Evolutionary conservation across 2,797 vertebrate genomes (phyloP).

Genomic region (Notolabrus celidotus): DNA sequence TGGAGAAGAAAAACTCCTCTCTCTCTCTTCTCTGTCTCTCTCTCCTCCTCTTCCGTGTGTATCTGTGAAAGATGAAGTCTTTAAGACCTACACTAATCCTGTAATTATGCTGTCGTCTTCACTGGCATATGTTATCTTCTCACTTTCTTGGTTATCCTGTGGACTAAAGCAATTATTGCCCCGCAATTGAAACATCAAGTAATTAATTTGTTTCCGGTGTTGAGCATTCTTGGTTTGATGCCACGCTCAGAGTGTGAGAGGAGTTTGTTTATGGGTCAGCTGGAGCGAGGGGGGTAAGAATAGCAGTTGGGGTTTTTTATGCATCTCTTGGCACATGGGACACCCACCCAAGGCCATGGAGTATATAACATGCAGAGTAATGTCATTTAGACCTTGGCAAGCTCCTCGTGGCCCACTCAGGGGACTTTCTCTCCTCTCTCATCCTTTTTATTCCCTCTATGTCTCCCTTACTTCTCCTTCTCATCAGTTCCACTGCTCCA

Average conservation of each 20-base stretch:
- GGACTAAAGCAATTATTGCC: conserved; percentile 82
- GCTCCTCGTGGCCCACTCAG: conserved; percentile 77
- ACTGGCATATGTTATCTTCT: conserved; percentile 84
- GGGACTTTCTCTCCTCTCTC: conserved; percentile 75
- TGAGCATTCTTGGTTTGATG: conserved; percentile 89
- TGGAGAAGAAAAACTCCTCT: conserved; percentile 31
- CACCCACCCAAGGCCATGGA: conserved; percentile 79
- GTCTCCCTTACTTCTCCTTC: conserved; percentile 60
- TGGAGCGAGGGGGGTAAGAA: conserved; percentile 85
- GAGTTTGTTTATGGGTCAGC: conserved; percentile 87
- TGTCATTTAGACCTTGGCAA: conserved; percentile 86
- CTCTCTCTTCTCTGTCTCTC: conserved; percentile 8
- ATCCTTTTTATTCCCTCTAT: conserved; percentile 61
- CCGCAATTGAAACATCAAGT: conserved; percentile 90
- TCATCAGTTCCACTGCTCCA: conserved; percentile 58
- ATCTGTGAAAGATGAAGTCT: conserved; percentile 71
- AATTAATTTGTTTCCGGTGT: conserved; percentile 94
- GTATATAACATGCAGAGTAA: conserved; percentile 81
- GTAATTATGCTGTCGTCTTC: conserved; percentile 83
- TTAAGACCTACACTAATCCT: conserved; percentile 79
- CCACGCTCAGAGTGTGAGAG: conserved; percentile 75
- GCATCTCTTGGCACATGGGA: conserved; percentile 80
- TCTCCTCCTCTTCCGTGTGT: conserved; percentile 31
- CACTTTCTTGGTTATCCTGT: conserved; percentile 75
- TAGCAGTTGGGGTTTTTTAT: conserved; percentile 83